A percentile compares a stretch with the other conserved stretches of the same genome.
phyloP scores from a whole-genome alignment of 2,888 invertebrate species.

The Melieria crassipennis region DNA sequence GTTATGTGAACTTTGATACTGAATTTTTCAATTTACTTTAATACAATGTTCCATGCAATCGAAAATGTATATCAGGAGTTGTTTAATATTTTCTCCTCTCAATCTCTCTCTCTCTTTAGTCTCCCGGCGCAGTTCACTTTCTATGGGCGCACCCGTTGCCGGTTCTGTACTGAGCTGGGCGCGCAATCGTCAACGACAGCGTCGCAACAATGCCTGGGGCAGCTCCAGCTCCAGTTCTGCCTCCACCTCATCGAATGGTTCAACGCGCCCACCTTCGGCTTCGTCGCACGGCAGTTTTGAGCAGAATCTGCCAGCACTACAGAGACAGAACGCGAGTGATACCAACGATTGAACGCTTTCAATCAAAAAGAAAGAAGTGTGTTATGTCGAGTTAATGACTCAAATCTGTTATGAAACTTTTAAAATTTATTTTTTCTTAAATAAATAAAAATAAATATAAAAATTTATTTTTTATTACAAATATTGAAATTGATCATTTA shows the following conservation, averaged over 20 bases:
- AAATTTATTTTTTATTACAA: too few species aligned
- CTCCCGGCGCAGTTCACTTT: conserved; percentile 38
- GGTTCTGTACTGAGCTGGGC: conserved; percentile 57
- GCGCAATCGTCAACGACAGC: conserved; percentile 39
- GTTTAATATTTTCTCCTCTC: background rate
- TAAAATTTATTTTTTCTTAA: too few species aligned
- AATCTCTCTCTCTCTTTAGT: conserved; percentile 16
- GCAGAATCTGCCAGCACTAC: conserved; percentile 16
- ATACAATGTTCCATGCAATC: background rate
- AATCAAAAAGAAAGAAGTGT: too few species aligned
- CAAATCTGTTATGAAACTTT: too few species aligned
- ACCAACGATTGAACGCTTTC: conserved; percentile 6
- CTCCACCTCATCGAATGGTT: conserved; percentile 49
- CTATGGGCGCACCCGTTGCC: conserved; percentile 51
- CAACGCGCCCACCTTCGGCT: conserved; percentile 49
- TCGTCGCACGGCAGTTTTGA: conserved; percentile 51
- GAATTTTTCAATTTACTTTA: background rate
- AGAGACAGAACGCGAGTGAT: conserved; percentile 7
- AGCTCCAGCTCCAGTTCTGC: conserved; percentile 51
- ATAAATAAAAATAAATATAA: too few species aligned
- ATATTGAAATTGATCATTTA: too few species aligned
- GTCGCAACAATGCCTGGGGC: conserved; percentile 46
- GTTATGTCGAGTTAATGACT: too few species aligned
- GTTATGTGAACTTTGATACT: background rate
- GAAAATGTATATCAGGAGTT: background rate